phyloP scores from a whole-genome alignment of 2,113 vertebrate genomes.

The Aldabrachelys gigantea region DNA sequence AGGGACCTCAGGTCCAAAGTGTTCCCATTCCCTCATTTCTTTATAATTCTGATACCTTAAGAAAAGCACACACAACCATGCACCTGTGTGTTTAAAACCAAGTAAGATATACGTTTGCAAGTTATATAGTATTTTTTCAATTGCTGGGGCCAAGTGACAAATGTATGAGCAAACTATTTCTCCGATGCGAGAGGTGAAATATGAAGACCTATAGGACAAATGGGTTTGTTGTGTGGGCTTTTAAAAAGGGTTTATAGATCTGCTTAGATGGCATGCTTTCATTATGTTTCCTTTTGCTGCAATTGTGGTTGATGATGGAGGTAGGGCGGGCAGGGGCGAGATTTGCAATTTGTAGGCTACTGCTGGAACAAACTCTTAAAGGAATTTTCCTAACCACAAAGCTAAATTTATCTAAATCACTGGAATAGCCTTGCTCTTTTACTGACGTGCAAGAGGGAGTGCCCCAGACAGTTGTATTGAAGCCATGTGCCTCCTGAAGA shows the following conservation, averaged over 20 bases:
- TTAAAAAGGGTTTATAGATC: background rate
- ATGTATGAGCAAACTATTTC: background rate
- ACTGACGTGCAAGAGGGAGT: background rate
- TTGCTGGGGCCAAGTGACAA: background rate
- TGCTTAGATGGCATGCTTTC: background rate
- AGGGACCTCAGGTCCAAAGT: background rate
- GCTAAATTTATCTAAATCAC: background rate
- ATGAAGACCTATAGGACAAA: background rate
- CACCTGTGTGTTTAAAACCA: background rate
- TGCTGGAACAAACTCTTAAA: background rate
- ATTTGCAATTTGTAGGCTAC: background rate
- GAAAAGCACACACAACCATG: background rate
- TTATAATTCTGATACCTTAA: background rate
- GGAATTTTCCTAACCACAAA: background rate
- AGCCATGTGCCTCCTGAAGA: background rate
- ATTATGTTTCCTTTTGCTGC: background rate
- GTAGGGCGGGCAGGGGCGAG: background rate
- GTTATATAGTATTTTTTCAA: accelerated
- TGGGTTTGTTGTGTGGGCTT: accelerated
- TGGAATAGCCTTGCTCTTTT: background rate
- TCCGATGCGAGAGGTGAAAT: background rate
- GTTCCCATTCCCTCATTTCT: background rate
- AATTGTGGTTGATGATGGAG: background rate
- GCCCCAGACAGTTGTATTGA: background rate
- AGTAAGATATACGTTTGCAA: background rate